Evolutionary conservation across 2,888 invertebrate genomes (phyloP), one percentile per base, ranked within the genome.

Genomic region (Oxytorus armatus): DNA sequence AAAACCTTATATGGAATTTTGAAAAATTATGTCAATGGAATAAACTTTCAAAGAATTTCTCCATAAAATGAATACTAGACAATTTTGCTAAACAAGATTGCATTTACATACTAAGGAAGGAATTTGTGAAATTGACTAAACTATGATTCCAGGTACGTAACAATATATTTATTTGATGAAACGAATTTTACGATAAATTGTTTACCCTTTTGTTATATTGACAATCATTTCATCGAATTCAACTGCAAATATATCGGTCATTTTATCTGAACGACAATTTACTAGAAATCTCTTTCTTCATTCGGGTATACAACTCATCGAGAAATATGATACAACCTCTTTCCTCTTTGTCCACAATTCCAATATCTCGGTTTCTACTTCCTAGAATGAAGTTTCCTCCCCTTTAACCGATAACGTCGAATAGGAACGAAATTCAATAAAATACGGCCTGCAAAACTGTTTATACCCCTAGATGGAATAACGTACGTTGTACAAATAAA

Each of bases 401-500:
- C 39, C 25, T 21, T 36, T 42, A 51, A 61, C 23, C 61, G 36
- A 55, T 77, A 39, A 7, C 57, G 39, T 65, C 16, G 65, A 72
- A 51, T 65, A 49, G 36, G 25, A n/a, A 39, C 57, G 33, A 66
- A 77, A 77, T 72, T 61, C 77, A 66, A 77, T 77, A 36, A 66
- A 44, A 47, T 18, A n/a, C 72, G n/a, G n/a, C 25, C 25, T 51
- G 72, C 36, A 44, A n/a, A 63, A 14, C 10, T 53, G 51, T 10
- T 16, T 11, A 29, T 25, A 33, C 18, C 16, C n/a, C 10, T 16
- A 11, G 16, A 47, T 7, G 11, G 47, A 51, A 39, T 44, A 55
- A 18, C 14, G 36, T 49, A 44, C 18, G n/a, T 14, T 33, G 49
- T 47, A 57, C 18, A 21, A 23, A 65, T 49, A 36, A 57, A 66